phyloP scores from a whole-genome alignment of 2,797 vertebrate species.

The Macropodus opercularis region DNA sequence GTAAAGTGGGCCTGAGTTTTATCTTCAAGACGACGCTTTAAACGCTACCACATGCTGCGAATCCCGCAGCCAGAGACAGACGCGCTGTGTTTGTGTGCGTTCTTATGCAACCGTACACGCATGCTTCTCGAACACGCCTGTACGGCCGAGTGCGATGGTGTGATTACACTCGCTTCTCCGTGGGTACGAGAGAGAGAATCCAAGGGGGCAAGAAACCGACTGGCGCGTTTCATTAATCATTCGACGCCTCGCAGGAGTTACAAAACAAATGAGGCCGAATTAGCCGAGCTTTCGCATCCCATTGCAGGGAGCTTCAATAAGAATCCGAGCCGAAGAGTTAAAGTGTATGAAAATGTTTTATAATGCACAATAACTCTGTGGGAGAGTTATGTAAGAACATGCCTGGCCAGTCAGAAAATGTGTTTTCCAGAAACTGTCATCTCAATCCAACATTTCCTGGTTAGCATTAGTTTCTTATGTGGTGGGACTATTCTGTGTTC shows the following conservation, averaged over 20 bases:
- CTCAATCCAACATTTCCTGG: conserved; percentile 63
- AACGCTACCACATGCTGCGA: conserved; percentile 75
- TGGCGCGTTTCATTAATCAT: conserved; percentile 66
- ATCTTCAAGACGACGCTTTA: conserved; percentile 63
- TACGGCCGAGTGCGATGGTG: conserved; percentile 28
- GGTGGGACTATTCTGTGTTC: conserved; percentile 46
- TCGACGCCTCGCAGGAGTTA: conserved; percentile 64
- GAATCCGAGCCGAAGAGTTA: conserved; percentile 43
- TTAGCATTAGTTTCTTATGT: conserved; percentile 61
- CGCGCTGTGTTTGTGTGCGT: conserved; percentile 21
- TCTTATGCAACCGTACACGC: conserved; percentile 53
- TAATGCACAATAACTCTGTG: conserved; percentile 60
- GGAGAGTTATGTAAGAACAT: conserved; percentile 71
- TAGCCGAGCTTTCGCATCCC: conserved; percentile 49
- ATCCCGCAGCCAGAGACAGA: conserved; percentile 37
- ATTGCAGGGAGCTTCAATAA: conserved; percentile 64
- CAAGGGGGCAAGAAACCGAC: conserved; percentile 36
- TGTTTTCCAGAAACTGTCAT: conserved; percentile 72
- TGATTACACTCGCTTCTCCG: conserved; percentile 25
- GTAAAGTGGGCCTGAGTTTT: conserved; percentile 43
- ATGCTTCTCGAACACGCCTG: conserved; percentile 27
- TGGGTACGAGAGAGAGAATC: conserved; percentile 29
- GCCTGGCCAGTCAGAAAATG: conserved; percentile 64
- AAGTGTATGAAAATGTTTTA: conserved; percentile 36
- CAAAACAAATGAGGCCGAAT: conserved; percentile 59